Evolutionary conservation across 1,140 invertebrate genomes (phyloP).

Genomic region (Matsumurasca onukii): DNA sequence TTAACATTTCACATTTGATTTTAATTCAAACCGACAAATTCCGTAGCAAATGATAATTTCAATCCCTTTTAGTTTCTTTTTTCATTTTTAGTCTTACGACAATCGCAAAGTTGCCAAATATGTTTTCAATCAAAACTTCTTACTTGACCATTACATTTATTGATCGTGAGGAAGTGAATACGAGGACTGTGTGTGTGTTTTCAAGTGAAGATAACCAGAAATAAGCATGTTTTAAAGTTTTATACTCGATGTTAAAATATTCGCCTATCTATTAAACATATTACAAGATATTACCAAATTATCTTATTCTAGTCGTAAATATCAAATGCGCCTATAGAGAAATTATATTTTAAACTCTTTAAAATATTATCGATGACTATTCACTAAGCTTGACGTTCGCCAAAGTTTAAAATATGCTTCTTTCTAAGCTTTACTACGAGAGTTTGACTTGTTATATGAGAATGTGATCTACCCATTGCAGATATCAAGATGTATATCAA

Average conservation of each 20-base stretch:
- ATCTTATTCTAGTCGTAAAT: constrained; percentile 25
- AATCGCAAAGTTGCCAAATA: constrained; percentile 20
- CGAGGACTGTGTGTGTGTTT: background rate
- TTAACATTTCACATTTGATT: background rate
- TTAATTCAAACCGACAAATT: background rate
- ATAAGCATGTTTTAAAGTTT: constrained; percentile 21
- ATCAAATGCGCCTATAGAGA: constrained; percentile 3
- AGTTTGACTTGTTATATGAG: constrained; percentile 11
- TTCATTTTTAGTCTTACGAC: background rate
- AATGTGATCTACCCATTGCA: constrained; percentile 21
- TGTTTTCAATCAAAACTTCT: background rate
- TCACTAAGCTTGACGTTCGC: background rate
- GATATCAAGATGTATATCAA: constrained; percentile 24
- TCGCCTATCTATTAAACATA: background rate
- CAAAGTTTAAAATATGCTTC: constrained; percentile 30
- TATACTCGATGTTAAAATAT: background rate
- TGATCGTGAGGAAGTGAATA: background rate
- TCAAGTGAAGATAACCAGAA: background rate
- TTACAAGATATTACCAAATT: constrained; percentile 16
- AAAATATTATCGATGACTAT: background rate
- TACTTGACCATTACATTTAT: background rate
- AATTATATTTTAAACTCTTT: background rate
- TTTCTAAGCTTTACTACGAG: constrained; percentile 23
- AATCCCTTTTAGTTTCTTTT: too few species aligned
- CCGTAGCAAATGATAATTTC: background rate